A percentile compares a stretch with the other conserved stretches of the same genome.
Conservation (phyloP, 92 coral and sea anemone genomes). For the Phenganax subtilis region DNA sequence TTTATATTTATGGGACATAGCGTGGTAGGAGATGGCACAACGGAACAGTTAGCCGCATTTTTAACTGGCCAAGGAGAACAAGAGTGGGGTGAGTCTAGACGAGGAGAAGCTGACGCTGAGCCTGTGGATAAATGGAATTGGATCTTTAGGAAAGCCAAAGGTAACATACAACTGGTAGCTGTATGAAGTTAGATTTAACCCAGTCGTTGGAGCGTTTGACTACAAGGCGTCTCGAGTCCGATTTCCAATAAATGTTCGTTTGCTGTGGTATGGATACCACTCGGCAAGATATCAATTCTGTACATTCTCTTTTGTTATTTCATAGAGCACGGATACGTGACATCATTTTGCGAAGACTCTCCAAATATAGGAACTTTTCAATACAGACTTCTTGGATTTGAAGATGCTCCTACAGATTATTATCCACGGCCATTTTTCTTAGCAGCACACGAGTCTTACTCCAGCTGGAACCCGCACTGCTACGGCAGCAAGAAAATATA, state of each 20-base stretch:
- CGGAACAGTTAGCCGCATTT: slow-evolving; percentile 80
- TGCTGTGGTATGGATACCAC: too few species aligned
- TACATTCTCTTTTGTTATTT: not conserved
- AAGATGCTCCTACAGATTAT: slow-evolving; percentile 77
- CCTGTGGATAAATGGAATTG: slow-evolving; percentile 85
- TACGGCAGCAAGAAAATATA: slow-evolving; percentile 73
- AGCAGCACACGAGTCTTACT: slow-evolving; percentile 49
- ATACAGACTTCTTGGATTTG: slow-evolving; percentile 77
- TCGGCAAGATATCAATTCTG: not conserved
- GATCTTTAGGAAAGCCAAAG: slow-evolving; percentile 67
- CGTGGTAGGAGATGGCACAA: slow-evolving; percentile 84
- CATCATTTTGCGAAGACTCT: slow-evolving; percentile 79
- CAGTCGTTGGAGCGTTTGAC: too few species aligned
- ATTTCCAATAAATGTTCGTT: too few species aligned
- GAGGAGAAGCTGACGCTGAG: slow-evolving; percentile 44
- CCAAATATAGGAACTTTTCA: slow-evolving; percentile 64
- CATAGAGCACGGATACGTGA: slow-evolving; percentile 60
- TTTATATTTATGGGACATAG: slow-evolving; percentile 73
- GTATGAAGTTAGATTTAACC: too few species aligned
- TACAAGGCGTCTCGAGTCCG: too few species aligned
- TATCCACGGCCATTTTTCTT: slow-evolving; percentile 72
- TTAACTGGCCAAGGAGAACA: slow-evolving; percentile 76
- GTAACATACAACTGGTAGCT: not conserved
- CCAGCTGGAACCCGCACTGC: slow-evolving; percentile 54
- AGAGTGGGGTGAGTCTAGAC: slow-evolving; percentile 69